Base-by-base conservation (phyloP, 2,113 vertebrate species). In the Lampris megalopsis region DNA sequence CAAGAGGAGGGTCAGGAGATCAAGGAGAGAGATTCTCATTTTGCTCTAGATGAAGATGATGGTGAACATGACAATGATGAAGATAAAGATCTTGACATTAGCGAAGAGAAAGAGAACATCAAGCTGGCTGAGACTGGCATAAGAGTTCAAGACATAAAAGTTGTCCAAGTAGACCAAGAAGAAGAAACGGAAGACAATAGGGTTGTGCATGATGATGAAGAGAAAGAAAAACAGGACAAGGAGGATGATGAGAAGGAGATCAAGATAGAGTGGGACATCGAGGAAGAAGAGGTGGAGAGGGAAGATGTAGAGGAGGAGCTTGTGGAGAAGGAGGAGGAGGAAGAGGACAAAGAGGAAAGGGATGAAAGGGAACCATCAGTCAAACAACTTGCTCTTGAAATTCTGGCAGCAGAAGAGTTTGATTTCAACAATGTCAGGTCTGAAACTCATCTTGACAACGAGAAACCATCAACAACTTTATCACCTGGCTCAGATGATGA, bases 371-470 rank as follows among this genome's bases (percentile, higher is more conserved):
- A 71, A 42, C 6, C 41, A 40, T 57, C 54, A 35, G 10, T 67
- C 38, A 64, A 79, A 38, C 13, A 84, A 41, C 61, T 69, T 63
- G 43, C 73, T 45, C 52, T 75, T 11, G 41, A 78, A 62, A 75
- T 52, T 5, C 40, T 73, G 41, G 71, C 58, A 4, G 62, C 57
- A 41, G 68, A 80, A 63, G 76, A 48, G n/a, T 49, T 24, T 2
- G 0, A 10, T 41, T 72, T 83, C 47, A n/a, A 53, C 50, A 83
- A 52, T 8, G 0, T 6, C 36, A 24, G n/a, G 9, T 41, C 61
- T 59, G 65, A 73, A 48, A 61, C 67, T 56, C 56, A 73, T 2
- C 36, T 62, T 13, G 71, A 86, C 6, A 78, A 84, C 1, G 70
- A 82, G 49, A 63, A 69, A 2, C 58, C 81, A 45, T 40, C 38